Evolutionary conservation across 2,797 vertebrate genomes (phyloP), one percentile per base, ranked within the genome.

Genomic region (Xenentodon cancila): DNA sequence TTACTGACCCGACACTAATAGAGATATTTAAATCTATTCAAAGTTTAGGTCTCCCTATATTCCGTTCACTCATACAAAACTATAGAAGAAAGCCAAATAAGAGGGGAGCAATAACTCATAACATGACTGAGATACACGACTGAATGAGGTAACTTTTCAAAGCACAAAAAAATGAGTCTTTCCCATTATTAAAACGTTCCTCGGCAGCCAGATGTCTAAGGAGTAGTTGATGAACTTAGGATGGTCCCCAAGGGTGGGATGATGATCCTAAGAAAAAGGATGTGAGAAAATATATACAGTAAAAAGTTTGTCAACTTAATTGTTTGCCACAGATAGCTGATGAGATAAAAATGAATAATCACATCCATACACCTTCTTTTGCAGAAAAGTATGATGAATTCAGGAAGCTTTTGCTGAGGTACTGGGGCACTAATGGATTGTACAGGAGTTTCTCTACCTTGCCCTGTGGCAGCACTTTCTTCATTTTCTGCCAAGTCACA

Each of bases 161-260:
- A 18, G 40, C 42, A 44, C 37, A 15, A 40, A 50, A 53, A 37
- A 44, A 49, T 16, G 44, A 40, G 2, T 20, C 12, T 50, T 62
- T 63, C 3, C 20, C 53, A 21, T 43, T n/a, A 34, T 68, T 7
- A 12, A 17, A 47, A 51, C 45, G 55, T 50, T 58, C 47, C 50
- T 54, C 56, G 64, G 51, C 48, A 47, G 69, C 7, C 30, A 48
- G 59, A 49, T 47, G 30, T 70, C 3, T 64, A 99, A 99, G 73
- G 95, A 94, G 82, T 99, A 99, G 92, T 98, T 99, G 46, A 97
- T 99, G 76, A 99, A 99, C 90, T 99, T 99, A 0, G 97, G 97
- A 70, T 99, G 98, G 49, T 97, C 96, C 70, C 97, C 96, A 9
- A 99, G 93, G 1, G 96, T 97, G 37, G 97, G 97, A 83, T 99